phyloP scores from a whole-genome alignment of 2,888 invertebrate species.

The Baccha elongata region DNA sequence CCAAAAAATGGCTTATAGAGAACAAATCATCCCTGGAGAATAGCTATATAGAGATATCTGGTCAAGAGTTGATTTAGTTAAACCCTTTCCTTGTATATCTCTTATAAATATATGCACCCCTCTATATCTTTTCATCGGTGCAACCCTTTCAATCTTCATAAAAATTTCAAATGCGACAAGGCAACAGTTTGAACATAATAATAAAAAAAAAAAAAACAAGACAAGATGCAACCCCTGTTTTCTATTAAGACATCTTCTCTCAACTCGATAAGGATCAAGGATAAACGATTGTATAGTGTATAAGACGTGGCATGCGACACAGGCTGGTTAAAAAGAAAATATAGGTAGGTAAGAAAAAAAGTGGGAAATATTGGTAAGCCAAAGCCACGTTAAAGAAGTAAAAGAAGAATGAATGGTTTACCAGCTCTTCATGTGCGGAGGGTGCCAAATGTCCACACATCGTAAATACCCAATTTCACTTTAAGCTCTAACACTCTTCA shows the following conservation, averaged over 20 bases:
- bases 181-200: slow-evolving; percentile 56
- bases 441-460: slow-evolving; percentile 65
- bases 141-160: slow-evolving; percentile 73
- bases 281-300: slow-evolving; percentile 36
- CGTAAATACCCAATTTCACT: slow-evolving; percentile 72
- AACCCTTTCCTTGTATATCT: slow-evolving; percentile 44
- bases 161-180: slow-evolving; percentile 50
- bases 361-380: slow-evolving; percentile 29
- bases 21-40: slow-evolving; percentile 64
- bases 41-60: slow-evolving; percentile 17
- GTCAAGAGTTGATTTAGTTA: slow-evolving; percentile 33
- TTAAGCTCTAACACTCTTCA: slow-evolving; percentile 67
- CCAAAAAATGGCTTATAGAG: slow-evolving; percentile 33
- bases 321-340: slow-evolving; percentile 18
- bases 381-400: slow-evolving; percentile 31
- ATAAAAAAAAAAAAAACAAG: slow-evolving; percentile 16
- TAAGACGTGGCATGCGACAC: slow-evolving; percentile 43
- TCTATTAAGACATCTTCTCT: slow-evolving; percentile 60
- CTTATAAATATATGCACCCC: slow-evolving; percentile 64
- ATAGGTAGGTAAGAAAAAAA: slow-evolving; percentile 1
- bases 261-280: slow-evolving; percentile 66
- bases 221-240: slow-evolving; percentile 58
- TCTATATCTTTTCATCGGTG: neutral
- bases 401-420: slow-evolving; percentile 30
- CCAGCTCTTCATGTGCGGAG: slow-evolving; percentile 5